Conservation (phyloP, 2,888 invertebrate species). For the Blera fallax region DNA sequence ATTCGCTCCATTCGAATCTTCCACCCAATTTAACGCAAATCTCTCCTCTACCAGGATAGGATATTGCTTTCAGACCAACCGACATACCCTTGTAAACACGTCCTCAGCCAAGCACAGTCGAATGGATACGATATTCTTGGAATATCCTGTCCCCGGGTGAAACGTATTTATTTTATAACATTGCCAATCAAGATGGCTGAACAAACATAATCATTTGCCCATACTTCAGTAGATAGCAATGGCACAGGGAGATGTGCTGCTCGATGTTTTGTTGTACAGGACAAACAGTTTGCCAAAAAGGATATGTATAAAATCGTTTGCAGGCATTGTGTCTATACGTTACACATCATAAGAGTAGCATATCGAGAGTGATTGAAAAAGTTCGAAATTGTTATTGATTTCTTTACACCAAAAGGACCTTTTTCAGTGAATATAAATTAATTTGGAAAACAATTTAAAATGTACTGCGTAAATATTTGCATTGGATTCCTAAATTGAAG, state of each 20-base stretch:
- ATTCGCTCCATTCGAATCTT: conserved; percentile 69
- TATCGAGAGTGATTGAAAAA: conserved; percentile 33
- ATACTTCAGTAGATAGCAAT: conserved; percentile 55
- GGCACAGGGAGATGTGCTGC: conserved; percentile 4
- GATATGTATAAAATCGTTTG: conserved; percentile 47
- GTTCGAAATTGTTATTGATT: conserved; percentile 42
- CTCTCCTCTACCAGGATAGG: conserved; percentile 49
- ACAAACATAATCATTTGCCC: conserved; percentile 81
- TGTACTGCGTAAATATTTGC: not conserved
- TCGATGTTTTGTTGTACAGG: conserved; percentile 36
- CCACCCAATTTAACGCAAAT: conserved; percentile 72
- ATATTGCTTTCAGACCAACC: conserved; percentile 42
- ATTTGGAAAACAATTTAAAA: conserved; percentile 3
- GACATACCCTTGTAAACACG: conserved; percentile 42
- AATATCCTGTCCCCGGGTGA: conserved; percentile 64
- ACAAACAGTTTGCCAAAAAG: conserved; percentile 58
- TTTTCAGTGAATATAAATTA: not conserved
- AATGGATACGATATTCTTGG: conserved; percentile 54
- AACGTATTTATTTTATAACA: conserved; percentile 82
- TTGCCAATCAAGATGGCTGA: conserved; percentile 82
- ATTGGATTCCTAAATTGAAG: not conserved
- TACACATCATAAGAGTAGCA: not conserved
- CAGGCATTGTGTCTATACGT: conserved; percentile 19
- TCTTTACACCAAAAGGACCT: not conserved
- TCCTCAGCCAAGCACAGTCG: conserved; percentile 47